These are phyloP conservation scores for Seriola quinqueradiata DNA, from an alignment of 2,113 vertebrate species.

Conservation along the genomic window DNA sequence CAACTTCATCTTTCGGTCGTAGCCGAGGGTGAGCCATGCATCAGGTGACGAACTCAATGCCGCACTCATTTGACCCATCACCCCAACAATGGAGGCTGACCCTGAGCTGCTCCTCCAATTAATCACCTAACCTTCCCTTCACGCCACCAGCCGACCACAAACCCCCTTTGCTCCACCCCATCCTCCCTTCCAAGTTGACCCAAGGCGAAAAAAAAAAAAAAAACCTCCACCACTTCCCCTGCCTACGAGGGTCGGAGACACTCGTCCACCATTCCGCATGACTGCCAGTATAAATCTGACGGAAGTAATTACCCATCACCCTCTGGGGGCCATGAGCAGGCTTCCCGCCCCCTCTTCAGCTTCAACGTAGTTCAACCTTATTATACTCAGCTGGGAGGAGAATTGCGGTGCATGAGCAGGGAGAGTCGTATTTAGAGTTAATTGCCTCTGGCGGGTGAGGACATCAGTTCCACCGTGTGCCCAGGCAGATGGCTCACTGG, in stretches of 20 bases:
- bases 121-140: conserved; percentile 76
- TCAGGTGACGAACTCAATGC: conserved; percentile 71
- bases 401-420: conserved; percentile 39
- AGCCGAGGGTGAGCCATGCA: conserved; percentile 62
- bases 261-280: conserved; percentile 64
- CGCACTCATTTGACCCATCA: conserved; percentile 77
- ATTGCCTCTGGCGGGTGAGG: conserved; percentile 80
- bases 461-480: conserved; percentile 77
- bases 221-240: conserved; percentile 25
- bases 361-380: conserved; percentile 57
- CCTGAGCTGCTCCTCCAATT: conserved; percentile 76
- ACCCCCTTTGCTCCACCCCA: conserved; percentile 6
- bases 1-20: conserved; percentile 67
- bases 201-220: conserved; percentile 14
- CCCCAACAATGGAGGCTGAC: conserved; percentile 74
- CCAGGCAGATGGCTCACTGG: conserved; percentile 70
- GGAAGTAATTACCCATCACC: conserved; percentile 83
- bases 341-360: conserved; percentile 49
- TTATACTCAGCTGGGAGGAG: conserved; percentile 69
- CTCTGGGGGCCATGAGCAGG: conserved; percentile 57
- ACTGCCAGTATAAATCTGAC: conserved; percentile 78
- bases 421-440: conserved; percentile 74
- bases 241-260: conserved; percentile 63
- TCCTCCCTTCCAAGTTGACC: conserved; percentile 36
- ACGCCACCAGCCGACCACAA: conserved; percentile 24